phyloP scores from a whole-genome alignment of 2,113 vertebrate genomes.

The Lethenteron camtschaticum region DNA sequence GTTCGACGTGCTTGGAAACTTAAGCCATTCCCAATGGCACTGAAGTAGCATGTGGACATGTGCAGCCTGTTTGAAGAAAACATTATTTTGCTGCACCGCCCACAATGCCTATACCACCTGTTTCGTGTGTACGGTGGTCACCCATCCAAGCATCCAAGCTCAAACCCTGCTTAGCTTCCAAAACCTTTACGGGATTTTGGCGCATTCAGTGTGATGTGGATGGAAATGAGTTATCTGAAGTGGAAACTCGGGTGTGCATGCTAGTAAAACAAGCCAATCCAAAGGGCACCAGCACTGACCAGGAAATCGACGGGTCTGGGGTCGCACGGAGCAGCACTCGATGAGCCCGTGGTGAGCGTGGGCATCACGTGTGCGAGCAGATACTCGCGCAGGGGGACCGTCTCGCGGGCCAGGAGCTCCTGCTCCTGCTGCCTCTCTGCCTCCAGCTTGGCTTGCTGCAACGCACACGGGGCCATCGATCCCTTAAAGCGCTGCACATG shows the following conservation, averaged over 20 bases:
- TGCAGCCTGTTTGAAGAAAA: no score
- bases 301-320: conserved; percentile 64
- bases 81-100: no score
- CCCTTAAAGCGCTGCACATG: no score
- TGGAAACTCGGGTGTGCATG: neutral
- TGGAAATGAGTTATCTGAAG: no score
- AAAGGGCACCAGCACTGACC: conserved; percentile 25
- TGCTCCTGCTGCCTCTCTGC: conserved; percentile 37
- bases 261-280: conserved; percentile 7
- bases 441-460: conserved; percentile 29
- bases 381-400: conserved; percentile 39
- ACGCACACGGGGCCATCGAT: neutral
- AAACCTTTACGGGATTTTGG: neutral
- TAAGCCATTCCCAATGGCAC: no score
- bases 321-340: conserved; percentile 38
- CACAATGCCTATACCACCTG: no score
- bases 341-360: conserved; percentile 42
- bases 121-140: no score
- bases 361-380: conserved; percentile 55
- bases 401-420: conserved; percentile 35
- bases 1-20: no score
- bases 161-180: conserved; percentile 6
- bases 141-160: neutral
- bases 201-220: neutral
- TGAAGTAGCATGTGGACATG: no score